These are phyloP conservation scores for Microplitis mediator DNA, from an alignment of 1,140 invertebrate species.

Conservation along the genomic window DNA sequence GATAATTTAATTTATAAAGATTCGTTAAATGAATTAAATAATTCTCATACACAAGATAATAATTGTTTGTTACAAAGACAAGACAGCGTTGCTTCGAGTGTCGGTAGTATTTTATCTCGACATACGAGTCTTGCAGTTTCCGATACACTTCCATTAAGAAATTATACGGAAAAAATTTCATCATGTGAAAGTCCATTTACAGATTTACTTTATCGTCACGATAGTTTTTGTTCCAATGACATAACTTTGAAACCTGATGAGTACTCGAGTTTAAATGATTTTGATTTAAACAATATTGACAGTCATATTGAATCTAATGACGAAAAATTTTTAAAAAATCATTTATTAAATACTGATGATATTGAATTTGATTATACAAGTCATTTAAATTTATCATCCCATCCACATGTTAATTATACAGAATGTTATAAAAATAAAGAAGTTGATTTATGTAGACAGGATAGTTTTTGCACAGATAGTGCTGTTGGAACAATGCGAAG, in stretches of 20 bases:
- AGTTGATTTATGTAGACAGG: conserved; percentile 48
- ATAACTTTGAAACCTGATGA: conserved; percentile 33
- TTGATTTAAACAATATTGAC: conserved; percentile 7
- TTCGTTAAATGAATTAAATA: background rate
- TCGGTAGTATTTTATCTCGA: conserved; percentile 42
- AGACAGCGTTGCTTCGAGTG: conserved; percentile 37
- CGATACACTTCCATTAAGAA: conserved; percentile 33
- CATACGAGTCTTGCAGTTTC: conserved; percentile 39
- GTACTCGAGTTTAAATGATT: conserved; percentile 23
- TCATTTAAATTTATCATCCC: conserved; percentile 26
- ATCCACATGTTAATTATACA: conserved; percentile 37
- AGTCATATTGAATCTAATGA: conserved; percentile 14
- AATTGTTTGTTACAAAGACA: conserved; percentile 30
- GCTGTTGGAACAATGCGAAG: conserved; percentile 61
- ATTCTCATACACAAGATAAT: conserved; percentile 29
- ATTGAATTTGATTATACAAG: conserved; percentile 30
- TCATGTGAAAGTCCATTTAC: conserved; percentile 15
- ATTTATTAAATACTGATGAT: background rate
- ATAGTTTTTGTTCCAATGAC: conserved; percentile 42
- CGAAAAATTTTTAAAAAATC: background rate
- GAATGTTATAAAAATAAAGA: conserved; percentile 42
- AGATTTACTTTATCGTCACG: conserved; percentile 28
- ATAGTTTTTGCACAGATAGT: conserved; percentile 57
- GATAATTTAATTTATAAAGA: no score
- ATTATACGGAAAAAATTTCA: conserved; percentile 16